A percentile compares a stretch with the other conserved stretches of the same genome.
These are phyloP conservation scores for Esox lucius DNA, from an alignment of 2,797 vertebrate species.

Conservation along the genomic window DNA sequence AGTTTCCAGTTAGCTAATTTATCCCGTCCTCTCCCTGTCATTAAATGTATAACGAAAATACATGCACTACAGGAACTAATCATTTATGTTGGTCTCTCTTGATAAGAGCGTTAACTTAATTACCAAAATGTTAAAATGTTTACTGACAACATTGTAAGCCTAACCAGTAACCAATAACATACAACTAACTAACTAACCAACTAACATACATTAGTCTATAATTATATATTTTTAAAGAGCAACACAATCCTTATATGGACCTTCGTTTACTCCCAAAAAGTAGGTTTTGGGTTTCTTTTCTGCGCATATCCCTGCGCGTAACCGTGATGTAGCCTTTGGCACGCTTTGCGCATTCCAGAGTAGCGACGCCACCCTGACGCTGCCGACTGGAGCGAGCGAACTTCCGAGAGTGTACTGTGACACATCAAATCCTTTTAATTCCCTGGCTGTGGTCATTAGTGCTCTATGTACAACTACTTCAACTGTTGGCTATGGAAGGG, in stretches of 20 bases:
- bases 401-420: constrained; percentile 39
- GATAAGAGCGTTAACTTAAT: too few species aligned
- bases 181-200: not conserved
- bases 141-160: not conserved
- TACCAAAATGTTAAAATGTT: too few species aligned
- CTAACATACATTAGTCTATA: not conserved
- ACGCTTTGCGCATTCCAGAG: constrained; percentile 43
- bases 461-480: not conserved
- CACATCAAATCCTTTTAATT: constrained; percentile 51
- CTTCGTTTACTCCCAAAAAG: not conserved
- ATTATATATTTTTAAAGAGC: not conserved
- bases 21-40: too few species aligned
- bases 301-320: constrained; percentile 2
- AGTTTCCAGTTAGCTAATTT: too few species aligned
- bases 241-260: not conserved
- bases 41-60: too few species aligned
- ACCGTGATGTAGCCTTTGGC: constrained; percentile 24
- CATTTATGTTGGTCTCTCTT: too few species aligned
- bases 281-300: not conserved
- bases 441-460: constrained; percentile 13
- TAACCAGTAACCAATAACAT: not conserved
- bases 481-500: constrained; percentile 7
- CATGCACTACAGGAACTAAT: too few species aligned
- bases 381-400: constrained; percentile 15
- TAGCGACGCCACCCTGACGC: constrained; percentile 36